Conservation (phyloP, 2,888 invertebrate species). For the Pachydiplax longipennis region DNA sequence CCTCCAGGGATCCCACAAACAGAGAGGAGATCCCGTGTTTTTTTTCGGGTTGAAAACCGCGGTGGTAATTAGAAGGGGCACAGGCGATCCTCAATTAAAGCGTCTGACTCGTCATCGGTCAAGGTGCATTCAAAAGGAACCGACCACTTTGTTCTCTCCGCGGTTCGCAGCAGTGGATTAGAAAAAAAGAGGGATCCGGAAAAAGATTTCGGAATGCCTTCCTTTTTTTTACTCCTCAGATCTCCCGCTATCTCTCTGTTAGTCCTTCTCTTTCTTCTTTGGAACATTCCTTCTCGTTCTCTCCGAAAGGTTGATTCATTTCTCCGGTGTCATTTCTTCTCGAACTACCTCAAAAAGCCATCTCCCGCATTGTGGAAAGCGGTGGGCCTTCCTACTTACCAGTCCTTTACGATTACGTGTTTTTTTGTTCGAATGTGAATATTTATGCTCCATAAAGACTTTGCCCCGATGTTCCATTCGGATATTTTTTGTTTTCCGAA, state of each 20-base stretch:
- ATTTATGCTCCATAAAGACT: too few species aligned
- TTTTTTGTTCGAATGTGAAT: too few species aligned
- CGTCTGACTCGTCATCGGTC: background rate
- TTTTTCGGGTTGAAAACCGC: background rate
- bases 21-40: background rate
- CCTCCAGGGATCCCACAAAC: background rate
- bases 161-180: background rate
- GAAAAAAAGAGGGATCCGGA: background rate
- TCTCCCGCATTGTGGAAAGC: too few species aligned
- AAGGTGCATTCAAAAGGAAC: background rate
- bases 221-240: background rate
- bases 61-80: background rate
- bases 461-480: too few species aligned
- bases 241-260: background rate
- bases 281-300: background rate
- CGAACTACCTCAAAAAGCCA: too few species aligned
- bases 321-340: too few species aligned
- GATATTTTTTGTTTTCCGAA: too few species aligned
- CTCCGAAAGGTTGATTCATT: too few species aligned
- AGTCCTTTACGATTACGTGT: too few species aligned
- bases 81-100: background rate
- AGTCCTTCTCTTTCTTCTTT: background rate
- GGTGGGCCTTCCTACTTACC: too few species aligned
- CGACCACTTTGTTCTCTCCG: background rate
- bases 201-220: background rate